These are phyloP conservation scores for Gnatocerus cornutus DNA, from an alignment of 2,888 invertebrate genomes.

Conservation along the genomic window DNA sequence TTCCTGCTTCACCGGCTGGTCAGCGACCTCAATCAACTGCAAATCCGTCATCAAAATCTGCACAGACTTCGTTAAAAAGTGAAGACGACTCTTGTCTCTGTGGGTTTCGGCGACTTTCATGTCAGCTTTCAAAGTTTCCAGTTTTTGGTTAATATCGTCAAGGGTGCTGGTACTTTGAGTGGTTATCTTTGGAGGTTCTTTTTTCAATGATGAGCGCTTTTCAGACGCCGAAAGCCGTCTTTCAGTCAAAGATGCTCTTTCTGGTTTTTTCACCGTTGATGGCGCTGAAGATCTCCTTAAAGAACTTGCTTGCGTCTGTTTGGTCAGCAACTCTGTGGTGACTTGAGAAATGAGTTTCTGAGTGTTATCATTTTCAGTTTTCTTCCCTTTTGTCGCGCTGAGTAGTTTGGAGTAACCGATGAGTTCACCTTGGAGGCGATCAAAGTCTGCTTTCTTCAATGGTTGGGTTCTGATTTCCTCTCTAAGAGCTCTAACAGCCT, in stretches of 20 bases:
- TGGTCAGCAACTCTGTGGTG: conserved; percentile 54
- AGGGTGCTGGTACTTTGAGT: not conserved
- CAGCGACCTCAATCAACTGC: conserved; percentile 54
- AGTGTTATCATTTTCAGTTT: conserved; percentile 51
- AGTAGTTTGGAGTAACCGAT: conserved; percentile 53
- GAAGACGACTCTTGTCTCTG: conserved; percentile 55
- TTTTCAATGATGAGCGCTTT: not conserved
- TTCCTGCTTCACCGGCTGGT: conserved; percentile 51
- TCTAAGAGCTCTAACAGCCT: conserved; percentile 54
- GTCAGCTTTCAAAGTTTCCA: conserved; percentile 50
- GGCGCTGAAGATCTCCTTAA: not conserved
- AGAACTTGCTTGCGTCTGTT: not conserved
- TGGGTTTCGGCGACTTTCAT: conserved; percentile 55
- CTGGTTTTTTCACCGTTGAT: not conserved
- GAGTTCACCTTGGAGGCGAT: conserved; percentile 47
- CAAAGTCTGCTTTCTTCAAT: conserved; percentile 42
- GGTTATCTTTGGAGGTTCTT: conserved; percentile 3
- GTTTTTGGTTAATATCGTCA: conserved; percentile 34
- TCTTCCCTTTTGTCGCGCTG: conserved; percentile 53
- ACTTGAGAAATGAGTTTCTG: conserved; percentile 55
- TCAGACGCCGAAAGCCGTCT: not conserved
- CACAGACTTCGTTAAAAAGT: conserved; percentile 54
- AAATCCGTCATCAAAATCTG: conserved; percentile 56
- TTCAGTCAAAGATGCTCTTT: not conserved
- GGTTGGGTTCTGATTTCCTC: conserved; percentile 49